Evolutionary conservation across 2,888 invertebrate genomes (phyloP).

Genomic region (Ophion ellenae): DNA sequence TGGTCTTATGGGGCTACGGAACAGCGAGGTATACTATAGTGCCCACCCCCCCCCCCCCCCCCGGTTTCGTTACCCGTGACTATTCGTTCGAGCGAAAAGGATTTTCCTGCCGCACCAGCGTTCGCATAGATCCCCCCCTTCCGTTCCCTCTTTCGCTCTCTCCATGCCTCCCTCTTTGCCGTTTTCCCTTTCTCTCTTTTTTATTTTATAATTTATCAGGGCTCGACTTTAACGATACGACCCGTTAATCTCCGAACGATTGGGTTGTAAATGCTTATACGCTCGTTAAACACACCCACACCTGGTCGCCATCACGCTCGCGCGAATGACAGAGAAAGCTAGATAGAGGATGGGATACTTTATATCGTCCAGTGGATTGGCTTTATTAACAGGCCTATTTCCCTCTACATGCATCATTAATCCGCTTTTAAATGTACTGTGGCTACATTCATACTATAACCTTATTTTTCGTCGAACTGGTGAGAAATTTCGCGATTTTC

Average conservation of each 20-base stretch:
- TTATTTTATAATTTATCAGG: slow-evolving; percentile 76
- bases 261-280: slow-evolving; percentile 75
- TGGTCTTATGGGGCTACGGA: background rate
- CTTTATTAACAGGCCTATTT: slow-evolving; percentile 64
- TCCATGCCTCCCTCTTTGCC: slow-evolving; percentile 31
- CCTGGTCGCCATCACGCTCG: slow-evolving; percentile 44
- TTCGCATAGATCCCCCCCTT: slow-evolving; percentile 35
- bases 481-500: slow-evolving; percentile 13
- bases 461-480: slow-evolving; percentile 32
- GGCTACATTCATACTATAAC: slow-evolving; percentile 10
- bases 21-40: background rate
- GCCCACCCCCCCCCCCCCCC: slow-evolving; percentile 24
- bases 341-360: slow-evolving; percentile 35
- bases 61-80: slow-evolving; percentile 39
- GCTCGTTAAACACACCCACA: slow-evolving; percentile 71
- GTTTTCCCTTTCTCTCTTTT: background rate
- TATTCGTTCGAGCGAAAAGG: slow-evolving; percentile 42
- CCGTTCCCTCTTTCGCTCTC: slow-evolving; percentile 19
- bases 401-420: slow-evolving; percentile 51
- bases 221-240: slow-evolving; percentile 70
- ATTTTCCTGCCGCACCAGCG: slow-evolving; percentile 40
- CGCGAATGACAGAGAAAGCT: slow-evolving; percentile 21
- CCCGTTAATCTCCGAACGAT: slow-evolving; percentile 75
- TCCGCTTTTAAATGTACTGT: slow-evolving; percentile 45
- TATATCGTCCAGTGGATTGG: slow-evolving; percentile 55